A percentile compares a stretch with the other conserved stretches of the same genome.
phyloP scores from a whole-genome alignment of 2,888 invertebrate genomes.

The Drosophila atripex region DNA sequence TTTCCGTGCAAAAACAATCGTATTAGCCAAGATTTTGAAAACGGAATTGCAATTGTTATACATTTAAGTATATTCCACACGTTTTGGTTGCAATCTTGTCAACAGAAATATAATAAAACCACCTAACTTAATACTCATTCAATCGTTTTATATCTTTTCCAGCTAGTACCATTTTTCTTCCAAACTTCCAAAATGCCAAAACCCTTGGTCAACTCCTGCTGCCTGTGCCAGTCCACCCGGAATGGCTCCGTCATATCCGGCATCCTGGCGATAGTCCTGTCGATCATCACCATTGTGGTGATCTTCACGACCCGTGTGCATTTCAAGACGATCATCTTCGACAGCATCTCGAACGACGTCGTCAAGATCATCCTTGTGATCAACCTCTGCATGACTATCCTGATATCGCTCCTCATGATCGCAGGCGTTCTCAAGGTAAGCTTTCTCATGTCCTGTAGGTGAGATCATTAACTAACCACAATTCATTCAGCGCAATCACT shows the following conservation, averaged over 20 bases:
- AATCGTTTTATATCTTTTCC: constrained; percentile 20
- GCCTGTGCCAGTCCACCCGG: constrained; percentile 89
- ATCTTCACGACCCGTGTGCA: constrained; percentile 88
- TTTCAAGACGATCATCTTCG: constrained; percentile 91
- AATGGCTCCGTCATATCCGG: constrained; percentile 91
- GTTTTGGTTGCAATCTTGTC: background rate
- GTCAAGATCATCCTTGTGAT: constrained; percentile 91
- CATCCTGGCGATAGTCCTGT: constrained; percentile 89
- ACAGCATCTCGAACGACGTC: constrained; percentile 88
- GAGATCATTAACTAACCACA: background rate
- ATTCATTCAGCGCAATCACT: constrained; percentile 88
- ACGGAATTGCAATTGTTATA: background rate
- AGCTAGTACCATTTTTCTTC: constrained; percentile 28
- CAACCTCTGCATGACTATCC: constrained; percentile 92
- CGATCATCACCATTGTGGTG: constrained; percentile 88
- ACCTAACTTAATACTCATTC: background rate
- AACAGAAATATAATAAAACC: no score
- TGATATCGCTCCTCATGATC: constrained; percentile 91
- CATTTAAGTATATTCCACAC: no score
- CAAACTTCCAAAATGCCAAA: constrained; percentile 76
- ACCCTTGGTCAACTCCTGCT: constrained; percentile 88
- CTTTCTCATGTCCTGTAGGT: background rate
- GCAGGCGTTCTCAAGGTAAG: constrained; percentile 90
- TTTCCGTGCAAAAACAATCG: constrained; percentile 11
- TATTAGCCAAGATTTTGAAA: constrained; percentile 1